phyloP scores from a whole-genome alignment of 2,113 vertebrate genomes.

The Nycticorax nycticorax region DNA sequence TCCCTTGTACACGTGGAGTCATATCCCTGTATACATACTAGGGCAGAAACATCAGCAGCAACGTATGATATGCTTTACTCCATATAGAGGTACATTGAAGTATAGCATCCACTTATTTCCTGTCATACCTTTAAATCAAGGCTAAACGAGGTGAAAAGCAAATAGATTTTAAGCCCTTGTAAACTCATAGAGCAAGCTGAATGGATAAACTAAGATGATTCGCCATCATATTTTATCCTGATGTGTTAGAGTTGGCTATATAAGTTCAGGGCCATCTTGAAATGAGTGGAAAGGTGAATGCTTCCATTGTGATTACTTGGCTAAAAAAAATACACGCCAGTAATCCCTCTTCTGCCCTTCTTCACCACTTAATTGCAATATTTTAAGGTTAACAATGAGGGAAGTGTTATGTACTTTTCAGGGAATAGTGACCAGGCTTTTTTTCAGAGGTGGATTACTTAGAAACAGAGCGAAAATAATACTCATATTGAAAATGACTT shows the following conservation, averaged over 20 bases:
- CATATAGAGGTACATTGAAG: not conserved
- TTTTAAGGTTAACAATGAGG: not conserved
- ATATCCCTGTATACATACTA: too few species aligned
- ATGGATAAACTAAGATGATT: constrained; percentile 39
- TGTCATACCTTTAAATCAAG: constrained; percentile 47
- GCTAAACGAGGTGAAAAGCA: constrained; percentile 37
- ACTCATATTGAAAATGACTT: not conserved
- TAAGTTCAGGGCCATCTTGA: constrained; percentile 49
- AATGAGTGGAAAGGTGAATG: constrained; percentile 46
- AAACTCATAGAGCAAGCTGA: constrained; percentile 44
- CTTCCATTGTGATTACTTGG: constrained; percentile 39
- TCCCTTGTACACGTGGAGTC: not conserved
- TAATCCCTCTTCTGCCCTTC: not conserved
- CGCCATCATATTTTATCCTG: not conserved
- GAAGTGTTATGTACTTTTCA: not conserved
- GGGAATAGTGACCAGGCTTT: not conserved
- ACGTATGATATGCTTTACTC: not conserved
- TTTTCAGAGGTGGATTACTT: not conserved
- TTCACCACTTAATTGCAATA: not conserved
- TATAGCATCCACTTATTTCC: constrained; percentile 1
- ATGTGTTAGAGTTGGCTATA: not conserved
- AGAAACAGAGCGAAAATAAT: not conserved
- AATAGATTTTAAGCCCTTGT: constrained; percentile 42
- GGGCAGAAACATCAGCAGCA: not conserved
- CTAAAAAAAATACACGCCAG: not conserved